A percentile compares a stretch with the other conserved stretches of the same genome.
phyloP scores from a whole-genome alignment of 2,113 vertebrate species.

The Dicerorhinus sumatrensis region DNA sequence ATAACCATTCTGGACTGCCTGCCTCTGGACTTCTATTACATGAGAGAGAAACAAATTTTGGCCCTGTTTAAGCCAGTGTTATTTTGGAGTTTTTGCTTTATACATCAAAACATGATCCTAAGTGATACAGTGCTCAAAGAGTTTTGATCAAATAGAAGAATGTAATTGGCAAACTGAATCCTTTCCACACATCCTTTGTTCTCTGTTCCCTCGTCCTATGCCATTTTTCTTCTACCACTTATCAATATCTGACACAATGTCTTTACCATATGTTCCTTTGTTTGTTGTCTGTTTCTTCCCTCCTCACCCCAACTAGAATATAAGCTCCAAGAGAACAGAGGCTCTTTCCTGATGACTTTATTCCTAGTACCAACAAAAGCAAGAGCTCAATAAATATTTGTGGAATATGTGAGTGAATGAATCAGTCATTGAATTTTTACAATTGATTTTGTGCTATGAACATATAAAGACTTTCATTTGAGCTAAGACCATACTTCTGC shows the following conservation, averaged over 20 bases:
- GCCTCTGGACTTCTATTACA: not conserved
- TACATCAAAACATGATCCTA: not conserved
- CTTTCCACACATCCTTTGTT: not conserved
- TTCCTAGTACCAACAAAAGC: not conserved
- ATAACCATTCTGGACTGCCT: not conserved
- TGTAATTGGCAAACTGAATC: not conserved
- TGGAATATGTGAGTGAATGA: not conserved
- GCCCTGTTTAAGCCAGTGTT: not conserved
- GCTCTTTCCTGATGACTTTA: not conserved
- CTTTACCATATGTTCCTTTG: not conserved
- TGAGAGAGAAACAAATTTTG: not conserved
- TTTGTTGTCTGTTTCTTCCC: not conserved
- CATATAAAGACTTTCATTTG: not conserved
- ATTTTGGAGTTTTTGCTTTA: not conserved
- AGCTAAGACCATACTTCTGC: not conserved
- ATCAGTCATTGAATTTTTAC: not conserved
- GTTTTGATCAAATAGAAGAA: not conserved
- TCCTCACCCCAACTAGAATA: not conserved
- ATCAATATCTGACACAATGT: not conserved
- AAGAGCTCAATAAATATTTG: not conserved
- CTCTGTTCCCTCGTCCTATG: not conserved
- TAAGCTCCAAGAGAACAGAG: not conserved
- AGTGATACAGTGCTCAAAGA: not conserved
- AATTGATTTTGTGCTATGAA: not conserved
- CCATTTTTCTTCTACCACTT: not conserved